Evolutionary conservation across 2,113 vertebrate species (phyloP), one percentile per base, ranked within the genome.

Genomic region (Phyllopteryx taeniolatus): DNA sequence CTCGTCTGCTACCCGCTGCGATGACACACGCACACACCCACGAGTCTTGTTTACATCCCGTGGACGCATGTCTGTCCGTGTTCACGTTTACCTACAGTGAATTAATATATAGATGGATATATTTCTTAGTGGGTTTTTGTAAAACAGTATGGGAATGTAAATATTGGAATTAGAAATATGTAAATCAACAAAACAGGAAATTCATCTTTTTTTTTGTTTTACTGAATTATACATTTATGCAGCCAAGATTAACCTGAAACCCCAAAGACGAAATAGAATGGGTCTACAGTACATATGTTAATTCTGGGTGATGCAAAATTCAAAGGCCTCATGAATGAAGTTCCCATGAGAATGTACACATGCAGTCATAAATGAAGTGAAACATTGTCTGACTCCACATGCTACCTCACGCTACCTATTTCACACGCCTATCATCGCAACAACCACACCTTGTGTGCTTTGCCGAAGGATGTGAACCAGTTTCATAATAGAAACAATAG

Each of bases 1-100:
- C 74, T 20, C 2, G 86, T 87, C 85, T 86, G 74, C 53, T 35
- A 9, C 62, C 67, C 78, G 77, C 81, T 86, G 86, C 86, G 56
- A 68, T 33, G 27, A 49, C 14, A 15, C n/a, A 17, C 46, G 44
- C 51, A 43, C 71, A 59, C 43, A 19, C 69, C 54, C 66, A 17
- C 35, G 9, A 15, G 75, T 81, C 78, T 87, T 31, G 42, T 57
- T 56, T 62, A 74, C 75, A 82, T 84, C 82, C 85, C 74, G 68
- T 57, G 33, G 33, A 60, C 42, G 73, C 67, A 72, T 44, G 20
- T 66, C 42, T 27, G 31, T 62, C 17, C 22, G 5, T n/a, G n/a
- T 44, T 44, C 42, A 20, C 12, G n/a, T 65, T 65, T 22, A 65
- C 3, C n/a, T 8, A 51, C 27, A 22, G 17, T 22, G 8, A 68